Base-by-base conservation (phyloP, 2,888 invertebrate genomes). In the Drosophila ezoana region DNA sequence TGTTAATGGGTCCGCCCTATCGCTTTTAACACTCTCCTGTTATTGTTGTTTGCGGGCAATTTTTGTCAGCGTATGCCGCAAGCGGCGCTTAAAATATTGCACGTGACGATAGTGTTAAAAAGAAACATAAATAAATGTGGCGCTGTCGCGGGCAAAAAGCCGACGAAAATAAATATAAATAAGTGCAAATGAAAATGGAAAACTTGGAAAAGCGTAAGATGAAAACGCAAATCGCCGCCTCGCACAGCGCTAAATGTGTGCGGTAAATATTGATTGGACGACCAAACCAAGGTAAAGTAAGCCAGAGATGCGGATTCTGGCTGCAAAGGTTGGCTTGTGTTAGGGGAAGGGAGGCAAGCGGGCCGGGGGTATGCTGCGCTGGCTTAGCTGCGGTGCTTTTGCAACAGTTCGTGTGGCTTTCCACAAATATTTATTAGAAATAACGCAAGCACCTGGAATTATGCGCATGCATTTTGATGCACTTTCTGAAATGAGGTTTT, bases 181-280 rank as follows among this genome's bases (percentile, higher is more conserved):
- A 87, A 69, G 79, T 87, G 85, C 67, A 79, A 87, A 81, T 87
- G 76, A 69, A 87, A 81, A 87, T 79, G 81, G 78, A 53, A 67
- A 59, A 62, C 44, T 32, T 66, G 23, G 37, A 52, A 51, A 28
- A 57, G 57, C 49, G 49, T 64, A 70, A 86, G 81, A 81, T 81
- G 87, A 79, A 85, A 87, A 83, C 77, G 53, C 64, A 81, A 85
- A 85, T 84, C 68, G 79, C 76, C 73, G 79, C 62, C 47, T 49
- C 52, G 51, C 67, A 71, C 53, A 66, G 65, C 74, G 82, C 80
- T 68, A 77, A 79, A 79, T 76, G 85, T 76, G 69, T 81, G 85
- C 65, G 87, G 76, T 81, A 87, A 88, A 86, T 86, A 77, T 76
- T 87, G 77, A 85, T 56, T 47, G 65, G 49, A 43, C 49, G 57